Evolutionary conservation across 1,140 invertebrate genomes (phyloP).

Genomic region (Penaeus japonicus): DNA sequence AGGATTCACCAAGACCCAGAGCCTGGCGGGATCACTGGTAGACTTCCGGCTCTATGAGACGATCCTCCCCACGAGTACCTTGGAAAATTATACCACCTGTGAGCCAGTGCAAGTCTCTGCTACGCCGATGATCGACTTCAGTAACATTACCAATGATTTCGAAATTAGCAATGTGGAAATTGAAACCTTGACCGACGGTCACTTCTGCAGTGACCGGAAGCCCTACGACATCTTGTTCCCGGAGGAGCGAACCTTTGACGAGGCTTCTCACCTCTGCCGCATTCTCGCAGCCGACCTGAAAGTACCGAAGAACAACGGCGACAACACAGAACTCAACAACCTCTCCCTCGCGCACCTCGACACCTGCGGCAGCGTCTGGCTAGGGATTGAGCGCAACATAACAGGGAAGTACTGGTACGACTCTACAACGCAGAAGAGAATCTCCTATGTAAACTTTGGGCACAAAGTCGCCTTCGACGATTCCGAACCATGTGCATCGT

Average conservation of each 20-base stretch:
- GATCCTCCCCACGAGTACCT: neutral
- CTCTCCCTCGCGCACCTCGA: neutral
- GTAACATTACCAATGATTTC: slow-evolving; percentile 17
- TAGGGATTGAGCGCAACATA: slow-evolving; percentile 14
- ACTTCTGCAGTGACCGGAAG: neutral
- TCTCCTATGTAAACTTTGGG: slow-evolving; percentile 15
- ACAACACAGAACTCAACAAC: neutral
- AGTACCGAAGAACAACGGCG: neutral
- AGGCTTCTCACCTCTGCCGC: slow-evolving; percentile 19
- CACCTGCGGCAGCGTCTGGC: slow-evolving; percentile 31
- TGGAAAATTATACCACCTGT: slow-evolving; percentile 8
- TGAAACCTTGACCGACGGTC: neutral
- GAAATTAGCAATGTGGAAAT: slow-evolving; percentile 16
- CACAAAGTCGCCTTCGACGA: slow-evolving; percentile 22
- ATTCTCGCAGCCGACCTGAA: slow-evolving; percentile 8
- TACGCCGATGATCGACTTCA: slow-evolving; percentile 18
- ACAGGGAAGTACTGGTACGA: slow-evolving; percentile 10
- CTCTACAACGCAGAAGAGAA: neutral
- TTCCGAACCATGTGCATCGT: slow-evolving; percentile 19
- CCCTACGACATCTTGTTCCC: slow-evolving; percentile 26
- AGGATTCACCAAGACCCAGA: slow-evolving; percentile 40
- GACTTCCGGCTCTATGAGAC: slow-evolving; percentile 9
- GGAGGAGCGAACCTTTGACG: slow-evolving; percentile 15
- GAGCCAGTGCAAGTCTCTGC: neutral
- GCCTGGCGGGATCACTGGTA: slow-evolving; percentile 21